Evolutionary conservation across 2,888 invertebrate species (phyloP).

Genomic region (Hermaeophaga mercurialis): DNA sequence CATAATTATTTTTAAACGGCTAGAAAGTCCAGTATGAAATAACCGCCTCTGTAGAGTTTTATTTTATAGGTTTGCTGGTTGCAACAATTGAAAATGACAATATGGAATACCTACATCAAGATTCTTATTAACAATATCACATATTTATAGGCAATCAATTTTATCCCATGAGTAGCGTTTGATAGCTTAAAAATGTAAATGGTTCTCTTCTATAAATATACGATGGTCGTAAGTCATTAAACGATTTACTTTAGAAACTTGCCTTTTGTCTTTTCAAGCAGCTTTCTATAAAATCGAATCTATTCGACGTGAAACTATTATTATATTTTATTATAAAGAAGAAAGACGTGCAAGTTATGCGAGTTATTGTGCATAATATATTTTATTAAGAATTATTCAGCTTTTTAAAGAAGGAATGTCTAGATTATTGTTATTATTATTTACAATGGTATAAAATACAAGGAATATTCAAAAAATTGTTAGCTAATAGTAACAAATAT

Average conservation of each 20-base stretch:
- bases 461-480: no score
- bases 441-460: no score
- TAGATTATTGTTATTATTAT: no score
- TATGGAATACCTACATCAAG: background rate
- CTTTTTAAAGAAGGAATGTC: no score
- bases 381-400: no score
- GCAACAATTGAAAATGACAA: background rate
- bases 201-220: slow-evolving; percentile 14
- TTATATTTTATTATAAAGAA: background rate
- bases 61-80: background rate
- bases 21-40: no score
- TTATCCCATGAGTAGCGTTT: background rate
- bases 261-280: slow-evolving; percentile 16
- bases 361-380: no score
- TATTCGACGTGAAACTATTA: background rate
- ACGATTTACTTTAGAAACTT: slow-evolving; percentile 20
- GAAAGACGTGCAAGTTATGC: no score
- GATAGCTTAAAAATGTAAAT: slow-evolving; percentile 3
- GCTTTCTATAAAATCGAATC: slow-evolving; percentile 8
- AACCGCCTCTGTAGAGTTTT: background rate
- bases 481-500: no score
- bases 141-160: slow-evolving; percentile 16
- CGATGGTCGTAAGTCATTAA: slow-evolving; percentile 23
- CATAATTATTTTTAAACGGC: no score
- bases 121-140: slow-evolving; percentile 5